These are phyloP conservation scores for Anolis sagrei DNA, from an alignment of 2,113 vertebrate genomes.

Conservation along the genomic window DNA sequence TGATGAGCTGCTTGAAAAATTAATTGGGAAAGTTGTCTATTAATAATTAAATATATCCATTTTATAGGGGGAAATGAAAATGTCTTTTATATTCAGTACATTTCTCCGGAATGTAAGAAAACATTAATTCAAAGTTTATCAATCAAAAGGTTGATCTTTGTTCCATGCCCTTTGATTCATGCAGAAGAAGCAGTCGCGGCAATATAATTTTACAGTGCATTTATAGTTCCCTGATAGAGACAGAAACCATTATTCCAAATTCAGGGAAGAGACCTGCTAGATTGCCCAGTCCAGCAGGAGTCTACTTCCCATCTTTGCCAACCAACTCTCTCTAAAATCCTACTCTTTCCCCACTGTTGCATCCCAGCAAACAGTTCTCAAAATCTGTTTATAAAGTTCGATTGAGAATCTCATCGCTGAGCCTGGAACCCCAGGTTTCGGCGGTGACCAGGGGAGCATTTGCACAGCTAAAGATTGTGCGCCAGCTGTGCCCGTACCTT, in stretches of 20 bases:
- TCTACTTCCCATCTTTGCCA: not conserved
- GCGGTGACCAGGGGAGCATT: no score
- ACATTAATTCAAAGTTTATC: constrained; percentile 19
- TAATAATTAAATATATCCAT: accelerated
- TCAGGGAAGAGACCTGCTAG: not conserved
- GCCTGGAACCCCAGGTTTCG: no score
- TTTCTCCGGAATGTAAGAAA: not conserved
- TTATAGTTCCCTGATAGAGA: not conserved
- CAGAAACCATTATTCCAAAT: not conserved
- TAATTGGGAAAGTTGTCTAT: accelerated
- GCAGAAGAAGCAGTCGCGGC: not conserved
- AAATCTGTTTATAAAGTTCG: not conserved
- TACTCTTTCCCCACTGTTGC: not conserved
- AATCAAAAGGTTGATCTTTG: constrained; percentile 28
- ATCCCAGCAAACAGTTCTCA: not conserved
- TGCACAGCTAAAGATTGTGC: no score
- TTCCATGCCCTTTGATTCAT: constrained; percentile 27
- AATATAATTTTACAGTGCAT: constrained; percentile 44
- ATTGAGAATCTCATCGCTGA: no score
- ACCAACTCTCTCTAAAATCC: not conserved
- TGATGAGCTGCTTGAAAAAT: not conserved
- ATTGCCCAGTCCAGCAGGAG: not conserved
- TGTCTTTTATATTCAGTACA: not conserved
- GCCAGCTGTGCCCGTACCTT: no score
- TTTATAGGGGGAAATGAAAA: constrained; percentile 11